Conservation (phyloP, 2,113 vertebrate genomes). For the Eulemur rufifrons region DNA sequence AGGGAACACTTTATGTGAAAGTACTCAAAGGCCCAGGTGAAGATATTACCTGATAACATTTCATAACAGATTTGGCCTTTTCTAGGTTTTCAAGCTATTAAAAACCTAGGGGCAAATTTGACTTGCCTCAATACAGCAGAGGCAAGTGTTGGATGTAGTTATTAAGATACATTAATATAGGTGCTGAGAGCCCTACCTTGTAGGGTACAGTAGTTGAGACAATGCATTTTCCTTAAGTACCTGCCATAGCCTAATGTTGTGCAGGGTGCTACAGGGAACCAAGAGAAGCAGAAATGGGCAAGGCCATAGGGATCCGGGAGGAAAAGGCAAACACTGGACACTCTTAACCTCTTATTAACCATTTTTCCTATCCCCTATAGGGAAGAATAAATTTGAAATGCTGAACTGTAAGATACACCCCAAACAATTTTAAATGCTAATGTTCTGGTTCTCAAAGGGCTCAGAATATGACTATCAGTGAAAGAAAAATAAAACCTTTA, state of each 20-base stretch:
- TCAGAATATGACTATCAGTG: slow-evolving; percentile 14
- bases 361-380: background rate
- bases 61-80: slow-evolving; percentile 20
- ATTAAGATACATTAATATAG: background rate
- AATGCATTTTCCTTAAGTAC: background rate
- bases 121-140: background rate
- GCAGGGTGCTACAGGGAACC: background rate
- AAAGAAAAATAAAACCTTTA: background rate
- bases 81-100: slow-evolving; percentile 40
- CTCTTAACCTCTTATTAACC: background rate
- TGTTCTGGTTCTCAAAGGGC: background rate
- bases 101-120: background rate
- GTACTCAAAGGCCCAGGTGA: background rate
- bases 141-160: background rate
- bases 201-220: background rate
- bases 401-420: background rate
- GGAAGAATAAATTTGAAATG: slow-evolving; percentile 6
- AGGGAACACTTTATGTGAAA: background rate
- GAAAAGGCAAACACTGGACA: background rate
- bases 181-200: background rate
- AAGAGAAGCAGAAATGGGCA: background rate
- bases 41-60: background rate
- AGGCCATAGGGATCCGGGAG: background rate
- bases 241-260: background rate
- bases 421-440: slow-evolving; percentile 7